A percentile compares a stretch with the other conserved stretches of the same genome.
Evolutionary conservation across 2,113 vertebrate genomes (phyloP).

Genomic region (Hystrix brachyura): DNA sequence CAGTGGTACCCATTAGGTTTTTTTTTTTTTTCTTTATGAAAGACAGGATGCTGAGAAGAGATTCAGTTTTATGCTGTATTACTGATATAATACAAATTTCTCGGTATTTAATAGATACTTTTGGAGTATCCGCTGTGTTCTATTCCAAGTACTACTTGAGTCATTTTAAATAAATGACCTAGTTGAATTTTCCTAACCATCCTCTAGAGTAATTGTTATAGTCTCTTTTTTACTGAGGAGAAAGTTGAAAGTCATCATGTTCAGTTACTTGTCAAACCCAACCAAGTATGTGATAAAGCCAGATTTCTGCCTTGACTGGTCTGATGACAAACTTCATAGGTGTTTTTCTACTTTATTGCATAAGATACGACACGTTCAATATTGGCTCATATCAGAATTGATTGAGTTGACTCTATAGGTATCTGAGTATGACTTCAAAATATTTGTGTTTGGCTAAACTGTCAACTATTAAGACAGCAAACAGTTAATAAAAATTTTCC

Average conservation of each 20-base stretch:
- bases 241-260: not conserved
- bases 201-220: not conserved
- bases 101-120: not conserved
- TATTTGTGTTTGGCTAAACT: not conserved
- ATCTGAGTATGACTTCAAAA: not conserved
- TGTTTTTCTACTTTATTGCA: conserved; percentile 2
- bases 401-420: not conserved
- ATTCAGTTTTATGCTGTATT: not conserved
- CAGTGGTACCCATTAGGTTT: not conserved
- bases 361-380: not conserved
- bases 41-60: conserved; percentile 1
- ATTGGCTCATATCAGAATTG: not conserved
- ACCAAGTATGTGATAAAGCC: not conserved
- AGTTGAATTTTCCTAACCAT: not conserved
- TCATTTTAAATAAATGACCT: conserved; percentile 16
- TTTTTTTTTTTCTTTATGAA: not conserved
- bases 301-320: not conserved
- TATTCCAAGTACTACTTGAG: not conserved
- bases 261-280: conserved; percentile 37
- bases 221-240: not conserved
- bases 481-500: not conserved
- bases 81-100: not conserved
- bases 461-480: not conserved
- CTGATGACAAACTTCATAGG: not conserved
- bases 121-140: not conserved